Evolutionary conservation across 2,888 invertebrate species (phyloP).

Genomic region (Prenolepis imparis): DNA sequence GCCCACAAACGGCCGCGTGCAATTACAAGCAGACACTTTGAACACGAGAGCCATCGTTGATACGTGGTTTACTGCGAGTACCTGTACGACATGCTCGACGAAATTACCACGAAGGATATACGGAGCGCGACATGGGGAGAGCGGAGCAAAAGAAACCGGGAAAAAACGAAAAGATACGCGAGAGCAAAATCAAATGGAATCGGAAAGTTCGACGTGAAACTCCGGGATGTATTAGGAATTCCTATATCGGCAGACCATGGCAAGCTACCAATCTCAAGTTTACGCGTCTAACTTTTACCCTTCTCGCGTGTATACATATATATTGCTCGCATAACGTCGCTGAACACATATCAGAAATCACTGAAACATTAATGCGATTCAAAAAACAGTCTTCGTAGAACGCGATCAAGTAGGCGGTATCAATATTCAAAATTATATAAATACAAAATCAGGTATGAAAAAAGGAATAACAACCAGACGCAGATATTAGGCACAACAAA

Average conservation of each 20-base stretch:
- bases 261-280: conserved; percentile 80
- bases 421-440: neutral
- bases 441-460: no score
- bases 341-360: conserved; percentile 26
- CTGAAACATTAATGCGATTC: conserved; percentile 33
- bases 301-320: conserved; percentile 62
- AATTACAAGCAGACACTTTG: conserved; percentile 66
- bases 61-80: conserved; percentile 54
- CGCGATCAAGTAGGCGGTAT: neutral
- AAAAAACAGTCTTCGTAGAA: neutral
- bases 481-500: no score
- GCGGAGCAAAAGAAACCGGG: neutral
- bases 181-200: conserved; percentile 31
- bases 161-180: conserved; percentile 16
- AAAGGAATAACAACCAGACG: no score
- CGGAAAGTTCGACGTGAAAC: conserved; percentile 68
- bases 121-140: neutral
- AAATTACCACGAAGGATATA: conserved; percentile 38
- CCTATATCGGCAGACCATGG: conserved; percentile 65
- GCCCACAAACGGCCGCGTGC: conserved; percentile 58
- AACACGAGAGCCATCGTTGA: conserved; percentile 61
- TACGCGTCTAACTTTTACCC: conserved; percentile 73
- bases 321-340: conserved; percentile 58
- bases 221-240: conserved; percentile 70
- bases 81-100: conserved; percentile 47